Percentiles rank a stretch among this genome's conserved stretches.
These are phyloP conservation scores for Galago senegalensis DNA, from an alignment of 2,797 vertebrate species.

Conservation along the genomic window DNA sequence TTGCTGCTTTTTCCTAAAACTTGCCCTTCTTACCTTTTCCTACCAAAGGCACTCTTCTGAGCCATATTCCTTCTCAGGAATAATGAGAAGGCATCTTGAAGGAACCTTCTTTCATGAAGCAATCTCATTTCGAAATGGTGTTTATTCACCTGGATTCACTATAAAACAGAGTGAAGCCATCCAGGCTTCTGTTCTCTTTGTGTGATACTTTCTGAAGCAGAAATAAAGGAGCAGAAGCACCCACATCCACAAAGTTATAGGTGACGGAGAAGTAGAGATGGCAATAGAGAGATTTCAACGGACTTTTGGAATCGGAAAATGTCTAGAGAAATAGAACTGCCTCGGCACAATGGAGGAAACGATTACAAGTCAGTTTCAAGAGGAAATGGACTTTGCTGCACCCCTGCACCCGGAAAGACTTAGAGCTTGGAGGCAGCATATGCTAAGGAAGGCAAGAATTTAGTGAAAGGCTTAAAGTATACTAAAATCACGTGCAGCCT, in stretches of 20 bases:
- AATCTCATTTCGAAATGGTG: too few species aligned
- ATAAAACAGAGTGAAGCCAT: neutral
- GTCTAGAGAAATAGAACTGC: neutral
- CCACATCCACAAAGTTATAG: neutral
- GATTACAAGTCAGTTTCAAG: neutral
- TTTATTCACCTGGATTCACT: neutral
- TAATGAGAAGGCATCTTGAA: too few species aligned
- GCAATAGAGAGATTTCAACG: neutral
- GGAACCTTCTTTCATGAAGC: too few species aligned
- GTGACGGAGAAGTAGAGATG: neutral
- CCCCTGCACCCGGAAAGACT: neutral
- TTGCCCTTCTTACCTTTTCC: neutral
- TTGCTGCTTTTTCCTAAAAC: slow-evolving; percentile 1
- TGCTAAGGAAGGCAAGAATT: neutral
- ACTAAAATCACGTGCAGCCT: slow-evolving; percentile 7
- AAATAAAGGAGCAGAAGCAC: neutral
- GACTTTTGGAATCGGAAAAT: neutral
- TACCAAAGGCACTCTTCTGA: neutral
- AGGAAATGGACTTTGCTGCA: neutral
- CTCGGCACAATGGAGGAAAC: neutral
- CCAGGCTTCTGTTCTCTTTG: neutral
- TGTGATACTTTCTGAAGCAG: neutral
- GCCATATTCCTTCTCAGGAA: neutral
- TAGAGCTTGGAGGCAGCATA: neutral
- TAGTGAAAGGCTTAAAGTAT: neutral